A percentile compares a stretch with the other conserved stretches of the same genome.
Conservation (phyloP, 2,797 vertebrate species). For the Xenentodon cancila region DNA sequence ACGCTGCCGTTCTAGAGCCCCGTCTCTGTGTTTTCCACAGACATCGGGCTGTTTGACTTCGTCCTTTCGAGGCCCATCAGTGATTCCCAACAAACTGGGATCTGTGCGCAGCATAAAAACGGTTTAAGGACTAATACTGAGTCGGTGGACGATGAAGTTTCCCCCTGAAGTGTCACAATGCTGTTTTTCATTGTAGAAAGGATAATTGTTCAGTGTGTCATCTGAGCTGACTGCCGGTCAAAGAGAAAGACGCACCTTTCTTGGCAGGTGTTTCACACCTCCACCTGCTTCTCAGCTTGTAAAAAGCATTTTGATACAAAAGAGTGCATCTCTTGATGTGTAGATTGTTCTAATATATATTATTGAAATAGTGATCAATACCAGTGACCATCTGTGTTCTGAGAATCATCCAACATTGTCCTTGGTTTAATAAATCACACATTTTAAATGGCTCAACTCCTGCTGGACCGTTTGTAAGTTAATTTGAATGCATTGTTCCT, state of each 20-base stretch:
- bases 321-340: constrained; percentile 13
- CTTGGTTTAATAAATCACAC: constrained; percentile 62
- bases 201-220: too few species aligned
- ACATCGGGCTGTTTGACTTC: not conserved
- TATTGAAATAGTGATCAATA: constrained; percentile 28
- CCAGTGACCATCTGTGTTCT: constrained; percentile 37
- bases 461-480: not conserved
- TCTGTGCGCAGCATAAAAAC: constrained; percentile 3
- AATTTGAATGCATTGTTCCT: not conserved
- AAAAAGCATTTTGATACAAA: constrained; percentile 45
- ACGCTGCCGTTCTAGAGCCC: constrained; percentile 93
- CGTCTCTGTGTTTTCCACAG: constrained; percentile 3
- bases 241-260: constrained; percentile 1
- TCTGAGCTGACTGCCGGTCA: not conserved
- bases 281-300: constrained; percentile 4
- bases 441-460: not conserved
- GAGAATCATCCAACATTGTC: constrained; percentile 76
- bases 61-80: not conserved
- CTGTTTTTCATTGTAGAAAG: not conserved
- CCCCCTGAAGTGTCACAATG: too few species aligned
- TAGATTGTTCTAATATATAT: constrained; percentile 24
- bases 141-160: too few species aligned
- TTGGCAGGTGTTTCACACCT: constrained; percentile 19
- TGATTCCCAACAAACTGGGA: constrained; percentile 9
- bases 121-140: too few species aligned